Base-by-base conservation (phyloP, 2,888 invertebrate species). In the Myathropa florea region DNA sequence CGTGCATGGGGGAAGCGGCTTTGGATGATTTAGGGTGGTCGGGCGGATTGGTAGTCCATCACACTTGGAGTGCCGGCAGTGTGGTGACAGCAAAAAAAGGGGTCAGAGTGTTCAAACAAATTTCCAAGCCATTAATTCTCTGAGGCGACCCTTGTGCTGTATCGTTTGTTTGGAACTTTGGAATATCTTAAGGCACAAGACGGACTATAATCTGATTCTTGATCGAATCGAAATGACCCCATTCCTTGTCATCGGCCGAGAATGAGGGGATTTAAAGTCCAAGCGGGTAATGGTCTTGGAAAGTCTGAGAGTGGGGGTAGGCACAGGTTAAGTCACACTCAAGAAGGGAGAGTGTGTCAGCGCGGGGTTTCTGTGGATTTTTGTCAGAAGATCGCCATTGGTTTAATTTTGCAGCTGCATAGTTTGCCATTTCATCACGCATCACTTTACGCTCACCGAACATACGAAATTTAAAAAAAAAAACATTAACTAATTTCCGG, bases 71-170 rank as follows among this genome's bases (percentile, higher is more conserved):
- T 67, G 72, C 60, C 72, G 65, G 76, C 79, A 75, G 46, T 46
- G 57, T 78, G 80, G 80, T 80, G 83, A 80, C 72, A 76, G 57
- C 55, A 71, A 73, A 85, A 81, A 85, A 85, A 85, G 70, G 85
- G 85, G 77, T 85, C 77, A 73, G 68, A 77, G 82, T 85, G 77
- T 73, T 82, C 68, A 88, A 88, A 89, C 89, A 89, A 88, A 90
- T 89, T 90, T 90, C 89, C 90, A 89, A 89, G 88, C 89, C 90
- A 90, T 89, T 90, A 90, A 90, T 90, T 89, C 89, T 87, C 88
- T 88, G 88, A 89, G 67, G 28, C 67, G 0, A 60, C 53, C 59
- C 39, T 70, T 70, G 18, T 2, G 36, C 14, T 64, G 64, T 46
- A 60, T 61, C 10, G 67, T 46, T 46, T 46, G 46, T 46, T 46